phyloP scores from a whole-genome alignment of 2,888 invertebrate genomes.

The Pristionchus japonicus region DNA sequence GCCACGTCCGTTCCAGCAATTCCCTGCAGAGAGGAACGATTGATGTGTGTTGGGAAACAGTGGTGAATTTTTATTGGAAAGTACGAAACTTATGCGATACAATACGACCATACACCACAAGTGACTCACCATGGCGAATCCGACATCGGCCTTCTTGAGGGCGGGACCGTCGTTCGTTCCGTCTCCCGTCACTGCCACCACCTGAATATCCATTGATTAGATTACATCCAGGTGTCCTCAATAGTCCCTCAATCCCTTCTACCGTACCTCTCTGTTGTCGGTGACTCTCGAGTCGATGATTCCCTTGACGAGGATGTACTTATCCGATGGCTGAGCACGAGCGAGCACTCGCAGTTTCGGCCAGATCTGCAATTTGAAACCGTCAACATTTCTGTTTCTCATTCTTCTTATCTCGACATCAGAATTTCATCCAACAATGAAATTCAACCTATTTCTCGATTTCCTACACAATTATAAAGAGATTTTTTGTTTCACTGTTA shows the following conservation, averaged over 20 bases:
- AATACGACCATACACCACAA: too few species aligned
- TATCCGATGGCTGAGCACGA: slow-evolving; percentile 96
- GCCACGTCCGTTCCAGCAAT: slow-evolving; percentile 79
- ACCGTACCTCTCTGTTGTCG: slow-evolving; percentile 81
- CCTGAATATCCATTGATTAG: slow-evolving; percentile 63
- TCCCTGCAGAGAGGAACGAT: slow-evolving; percentile 73
- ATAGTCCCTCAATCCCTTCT: not conserved
- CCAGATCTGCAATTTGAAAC: slow-evolving; percentile 82
- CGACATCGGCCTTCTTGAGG: slow-evolving; percentile 79
- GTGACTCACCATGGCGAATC: slow-evolving; percentile 77
- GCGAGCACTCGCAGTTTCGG: slow-evolving; percentile 95
- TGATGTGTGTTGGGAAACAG: too few species aligned
- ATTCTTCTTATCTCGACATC: not conserved
- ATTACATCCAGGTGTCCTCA: not conserved
- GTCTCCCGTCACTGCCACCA: slow-evolving; percentile 79
- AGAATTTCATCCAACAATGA: not conserved
- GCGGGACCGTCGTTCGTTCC: slow-evolving; percentile 79
- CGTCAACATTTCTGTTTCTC: not conserved
- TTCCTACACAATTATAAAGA: too few species aligned
- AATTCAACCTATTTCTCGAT: too few species aligned
- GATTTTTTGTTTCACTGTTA: not conserved
- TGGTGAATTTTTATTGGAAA: too few species aligned
- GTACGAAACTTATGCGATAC: too few species aligned
- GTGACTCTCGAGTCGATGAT: slow-evolving; percentile 95
- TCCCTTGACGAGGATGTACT: slow-evolving; percentile 96